A percentile compares a stretch with the other conserved stretches of the same genome.
phyloP scores from a whole-genome alignment of 1,140 invertebrate genomes.

The Liolophura sinensis region DNA sequence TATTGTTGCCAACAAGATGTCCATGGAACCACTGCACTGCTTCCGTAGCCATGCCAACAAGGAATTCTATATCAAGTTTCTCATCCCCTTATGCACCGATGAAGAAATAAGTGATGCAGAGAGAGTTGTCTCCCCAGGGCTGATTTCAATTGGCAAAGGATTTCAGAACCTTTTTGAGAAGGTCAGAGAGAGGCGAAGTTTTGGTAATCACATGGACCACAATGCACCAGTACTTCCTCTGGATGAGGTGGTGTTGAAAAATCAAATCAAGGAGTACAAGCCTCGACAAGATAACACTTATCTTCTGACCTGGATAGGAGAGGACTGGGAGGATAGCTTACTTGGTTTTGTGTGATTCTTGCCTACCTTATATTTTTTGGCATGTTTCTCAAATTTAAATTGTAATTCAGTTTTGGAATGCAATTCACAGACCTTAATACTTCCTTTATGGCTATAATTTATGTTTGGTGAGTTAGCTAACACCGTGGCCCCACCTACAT shows the following conservation, averaged over 20 bases:
- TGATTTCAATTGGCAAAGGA: slow-evolving; percentile 37
- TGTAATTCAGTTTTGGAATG: too few species aligned
- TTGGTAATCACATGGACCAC: neutral
- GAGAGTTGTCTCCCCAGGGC: slow-evolving; percentile 12
- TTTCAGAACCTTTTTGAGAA: slow-evolving; percentile 31
- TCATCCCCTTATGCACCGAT: slow-evolving; percentile 29
- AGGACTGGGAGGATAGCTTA: slow-evolving; percentile 30
- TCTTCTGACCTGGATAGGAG: slow-evolving; percentile 37
- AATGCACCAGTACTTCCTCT: neutral
- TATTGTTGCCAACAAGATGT: slow-evolving; percentile 38
- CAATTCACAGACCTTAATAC: too few species aligned
- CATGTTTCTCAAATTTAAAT: too few species aligned
- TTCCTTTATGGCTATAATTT: too few species aligned
- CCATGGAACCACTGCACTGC: slow-evolving; percentile 31
- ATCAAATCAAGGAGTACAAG: slow-evolving; percentile 1
- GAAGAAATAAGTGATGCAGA: neutral
- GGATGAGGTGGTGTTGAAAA: neutral
- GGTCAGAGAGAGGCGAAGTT: slow-evolving; percentile 3
- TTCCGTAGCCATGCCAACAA: slow-evolving; percentile 41
- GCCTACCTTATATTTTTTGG: too few species aligned
- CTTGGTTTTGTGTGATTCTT: too few species aligned
- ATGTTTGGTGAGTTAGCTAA: too few species aligned
- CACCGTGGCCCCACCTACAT: too few species aligned
- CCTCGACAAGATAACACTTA: slow-evolving; percentile 26
- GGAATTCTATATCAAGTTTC: slow-evolving; percentile 41